Evolutionary conservation across 2,888 invertebrate species (phyloP), one percentile per base, ranked within the genome.

Genomic region (Trichogramma evanescens): DNA sequence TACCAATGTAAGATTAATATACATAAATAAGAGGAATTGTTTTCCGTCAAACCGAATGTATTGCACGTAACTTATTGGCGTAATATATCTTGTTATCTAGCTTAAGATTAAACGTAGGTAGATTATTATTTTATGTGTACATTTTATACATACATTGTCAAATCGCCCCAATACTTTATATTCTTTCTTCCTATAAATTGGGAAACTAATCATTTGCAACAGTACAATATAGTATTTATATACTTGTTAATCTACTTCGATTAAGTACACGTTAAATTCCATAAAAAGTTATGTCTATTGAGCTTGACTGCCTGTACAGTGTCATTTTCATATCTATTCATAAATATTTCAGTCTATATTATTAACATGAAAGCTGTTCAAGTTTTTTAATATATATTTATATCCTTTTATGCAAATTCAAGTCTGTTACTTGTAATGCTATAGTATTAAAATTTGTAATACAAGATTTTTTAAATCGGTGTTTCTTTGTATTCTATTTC

Each of bases 11-110:
- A 65, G 65, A 64, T 63, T 62, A 67, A 26, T 66, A 61, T 65
- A 59, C 65, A 67, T 65, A 61, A 65, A 69, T 54, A 61, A 66
- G 65, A 68, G 68, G 66, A 69, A 67, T 67, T 69, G 66, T 69
- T 66, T 63, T 63, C 63, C 64, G 64, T 62, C 63, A 64, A 64
- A 66, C 64, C 59, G 62, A 67, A 63, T 63, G 59, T 61, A 58
- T 53, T 53, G 58, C 56, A 59, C 62, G 62, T 64, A 63, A 64
- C 50, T 63, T 60, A 58, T 64, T 56, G 60, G 62, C 60, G 61
- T 56, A 48, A 61, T 59, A 58, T 53, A 56, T 62, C 56, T 62
- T 62, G 62, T 61, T 64, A 63, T 63, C 38, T 63, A 53, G 62
- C 63, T 61, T 62, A 59, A 61, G 63, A 63, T 50, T 64, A 64